Percentiles rank a stretch among this genome's conserved stretches.
Evolutionary conservation across 1,140 invertebrate genomes (phyloP).

Genomic region (Laupala kohalensis): DNA sequence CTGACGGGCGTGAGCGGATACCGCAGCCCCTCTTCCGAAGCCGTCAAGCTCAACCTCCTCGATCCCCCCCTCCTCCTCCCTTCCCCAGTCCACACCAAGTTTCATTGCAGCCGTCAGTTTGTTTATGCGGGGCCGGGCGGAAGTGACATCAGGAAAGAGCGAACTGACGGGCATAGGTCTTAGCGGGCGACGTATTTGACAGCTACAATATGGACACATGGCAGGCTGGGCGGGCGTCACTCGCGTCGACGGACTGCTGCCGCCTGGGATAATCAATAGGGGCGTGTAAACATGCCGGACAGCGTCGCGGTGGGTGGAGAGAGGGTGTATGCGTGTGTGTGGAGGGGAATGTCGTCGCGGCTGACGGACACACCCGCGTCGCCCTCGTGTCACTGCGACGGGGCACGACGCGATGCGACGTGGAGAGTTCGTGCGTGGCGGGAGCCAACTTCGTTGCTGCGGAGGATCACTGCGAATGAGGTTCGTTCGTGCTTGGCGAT

Average conservation of each 20-base stretch:
- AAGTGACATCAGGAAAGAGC: neutral
- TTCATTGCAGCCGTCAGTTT: neutral
- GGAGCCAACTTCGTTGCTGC: no score
- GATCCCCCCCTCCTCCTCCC: no score
- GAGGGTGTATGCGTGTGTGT: no score
- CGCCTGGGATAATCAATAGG: neutral
- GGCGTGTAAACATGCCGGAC: neutral
- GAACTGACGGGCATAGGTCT: neutral
- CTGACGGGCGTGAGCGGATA: neutral
- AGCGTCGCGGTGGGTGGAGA: neutral
- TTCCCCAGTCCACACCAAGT: neutral
- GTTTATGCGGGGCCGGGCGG: neutral
- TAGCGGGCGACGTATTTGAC: neutral
- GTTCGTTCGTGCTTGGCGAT: no score
- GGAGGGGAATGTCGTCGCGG: no score
- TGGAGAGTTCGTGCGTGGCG: no score
- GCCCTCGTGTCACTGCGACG: no score
- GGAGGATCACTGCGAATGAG: no score
- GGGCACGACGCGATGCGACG: no score
- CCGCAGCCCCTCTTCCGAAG: no score
- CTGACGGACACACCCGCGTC: no score
- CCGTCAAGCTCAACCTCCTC: neutral
- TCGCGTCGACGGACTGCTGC: neutral
- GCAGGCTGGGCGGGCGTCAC: neutral
- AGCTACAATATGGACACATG: neutral